Evolutionary conservation across 2,113 vertebrate species (phyloP).

Genomic region (Atrichornis clamosus): DNA sequence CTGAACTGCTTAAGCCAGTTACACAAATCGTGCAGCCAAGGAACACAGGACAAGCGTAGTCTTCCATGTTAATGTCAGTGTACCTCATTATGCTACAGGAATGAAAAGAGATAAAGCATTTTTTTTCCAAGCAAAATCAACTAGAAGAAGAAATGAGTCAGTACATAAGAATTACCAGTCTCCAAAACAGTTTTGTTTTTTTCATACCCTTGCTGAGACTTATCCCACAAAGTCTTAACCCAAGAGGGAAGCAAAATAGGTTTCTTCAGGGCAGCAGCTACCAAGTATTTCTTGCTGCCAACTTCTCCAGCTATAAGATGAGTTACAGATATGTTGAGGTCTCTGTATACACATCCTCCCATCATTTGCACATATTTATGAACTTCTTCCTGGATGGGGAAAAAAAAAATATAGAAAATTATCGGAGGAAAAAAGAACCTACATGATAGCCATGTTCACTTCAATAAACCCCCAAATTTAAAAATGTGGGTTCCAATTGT

Average conservation of each 20-base stretch:
- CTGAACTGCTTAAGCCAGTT: constrained; percentile 83
- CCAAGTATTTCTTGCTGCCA: constrained; percentile 97
- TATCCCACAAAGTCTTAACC: constrained; percentile 90
- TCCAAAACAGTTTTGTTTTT: background rate
- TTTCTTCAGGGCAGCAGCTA: constrained; percentile 91
- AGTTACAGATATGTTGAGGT: constrained; percentile 90
- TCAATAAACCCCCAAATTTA: background rate
- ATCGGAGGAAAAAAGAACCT: background rate
- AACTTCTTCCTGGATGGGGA: constrained; percentile 82
- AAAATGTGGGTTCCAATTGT: background rate
- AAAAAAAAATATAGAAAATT: background rate
- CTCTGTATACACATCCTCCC: constrained; percentile 88
- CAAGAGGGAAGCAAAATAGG: constrained; percentile 90
- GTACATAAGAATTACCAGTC: background rate
- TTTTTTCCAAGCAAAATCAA: background rate
- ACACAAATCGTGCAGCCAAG: constrained; percentile 91
- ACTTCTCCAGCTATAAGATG: constrained; percentile 97
- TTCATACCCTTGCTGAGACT: constrained; percentile 86
- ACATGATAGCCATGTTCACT: background rate
- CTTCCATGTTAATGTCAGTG: constrained; percentile 81
- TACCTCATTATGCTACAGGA: constrained; percentile 80
- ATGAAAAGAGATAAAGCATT: background rate
- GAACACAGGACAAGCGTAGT: constrained; percentile 87
- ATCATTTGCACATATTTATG: constrained; percentile 92
- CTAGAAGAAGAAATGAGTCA: background rate